Evolutionary conservation across 2,797 vertebrate genomes (phyloP).

Genomic region (Enteromius argenteus): DNA sequence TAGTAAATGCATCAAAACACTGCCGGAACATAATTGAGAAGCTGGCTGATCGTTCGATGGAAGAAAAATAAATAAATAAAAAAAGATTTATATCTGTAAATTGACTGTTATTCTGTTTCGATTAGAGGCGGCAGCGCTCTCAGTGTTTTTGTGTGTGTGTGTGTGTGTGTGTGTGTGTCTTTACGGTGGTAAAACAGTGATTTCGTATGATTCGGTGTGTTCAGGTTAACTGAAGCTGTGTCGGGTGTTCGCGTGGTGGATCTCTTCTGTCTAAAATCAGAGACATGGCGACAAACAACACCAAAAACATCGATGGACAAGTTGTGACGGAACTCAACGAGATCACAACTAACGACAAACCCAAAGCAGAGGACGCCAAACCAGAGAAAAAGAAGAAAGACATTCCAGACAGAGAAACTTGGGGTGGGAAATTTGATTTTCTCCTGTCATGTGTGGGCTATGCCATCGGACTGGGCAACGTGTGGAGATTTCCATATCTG

Average conservation of each 20-base stretch:
- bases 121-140: not conserved
- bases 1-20: not conserved
- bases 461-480: conserved; percentile 97
- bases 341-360: conserved; percentile 90
- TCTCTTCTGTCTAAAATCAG: conserved; percentile 87
- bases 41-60: not conserved
- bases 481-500: conserved; percentile 98
- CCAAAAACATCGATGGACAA: conserved; percentile 91
- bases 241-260: conserved; percentile 68
- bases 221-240: conserved; percentile 77
- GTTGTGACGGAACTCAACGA: conserved; percentile 94
- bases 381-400: conserved; percentile 89
- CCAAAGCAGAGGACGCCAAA: conserved; percentile 92
- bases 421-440: conserved; percentile 97
- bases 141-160: not conserved
- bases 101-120: not conserved
- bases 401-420: conserved; percentile 89
- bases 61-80: not conserved
- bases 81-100: not conserved
- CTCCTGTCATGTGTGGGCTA: conserved; percentile 99
- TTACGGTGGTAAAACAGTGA: not conserved
- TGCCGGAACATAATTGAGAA: not conserved
- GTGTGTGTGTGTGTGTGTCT: not conserved
- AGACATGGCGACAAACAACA: conserved; percentile 96
- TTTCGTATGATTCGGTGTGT: conserved; percentile 55